Evolutionary conservation across 2,113 vertebrate genomes (phyloP).

Genomic region (Sapayoa aenigma): DNA sequence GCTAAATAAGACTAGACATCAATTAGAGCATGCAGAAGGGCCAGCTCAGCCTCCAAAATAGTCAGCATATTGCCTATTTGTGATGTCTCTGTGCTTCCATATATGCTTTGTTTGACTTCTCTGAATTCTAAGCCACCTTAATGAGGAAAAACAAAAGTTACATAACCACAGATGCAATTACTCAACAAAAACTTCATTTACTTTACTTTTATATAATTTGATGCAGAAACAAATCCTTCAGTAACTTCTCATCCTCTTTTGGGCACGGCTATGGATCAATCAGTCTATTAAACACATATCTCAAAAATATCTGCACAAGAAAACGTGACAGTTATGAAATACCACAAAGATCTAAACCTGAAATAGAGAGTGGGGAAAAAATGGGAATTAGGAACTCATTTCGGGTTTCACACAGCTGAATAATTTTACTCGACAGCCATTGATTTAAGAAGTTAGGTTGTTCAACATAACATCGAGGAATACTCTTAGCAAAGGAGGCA

Average conservation of each 20-base stretch:
- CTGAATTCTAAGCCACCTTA: not conserved
- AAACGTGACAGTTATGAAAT: not conserved
- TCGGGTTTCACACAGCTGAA: not conserved
- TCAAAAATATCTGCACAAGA: not conserved
- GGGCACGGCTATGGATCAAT: not conserved
- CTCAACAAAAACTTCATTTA: not conserved
- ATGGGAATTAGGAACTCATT: not conserved
- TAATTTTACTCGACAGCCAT: not conserved
- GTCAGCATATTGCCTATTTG: not conserved
- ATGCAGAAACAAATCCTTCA: not conserved
- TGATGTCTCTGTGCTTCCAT: not conserved
- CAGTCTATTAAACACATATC: not conserved
- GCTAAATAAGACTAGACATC: slow-evolving; percentile 10
- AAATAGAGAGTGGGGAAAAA: not conserved
- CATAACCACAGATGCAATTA: not conserved
- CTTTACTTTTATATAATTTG: not conserved
- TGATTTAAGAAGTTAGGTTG: not conserved
- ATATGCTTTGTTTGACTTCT: not conserved
- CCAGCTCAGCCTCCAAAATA: not conserved
- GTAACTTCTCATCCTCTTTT: not conserved
- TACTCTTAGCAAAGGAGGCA: not conserved
- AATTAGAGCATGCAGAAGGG: not conserved
- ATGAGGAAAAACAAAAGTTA: not conserved
- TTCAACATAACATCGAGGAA: not conserved
- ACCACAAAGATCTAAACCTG: not conserved